Evolutionary conservation across 2,888 invertebrate species (phyloP), one percentile per base, ranked within the genome.

Genomic region (Parnassius glacialis): DNA sequence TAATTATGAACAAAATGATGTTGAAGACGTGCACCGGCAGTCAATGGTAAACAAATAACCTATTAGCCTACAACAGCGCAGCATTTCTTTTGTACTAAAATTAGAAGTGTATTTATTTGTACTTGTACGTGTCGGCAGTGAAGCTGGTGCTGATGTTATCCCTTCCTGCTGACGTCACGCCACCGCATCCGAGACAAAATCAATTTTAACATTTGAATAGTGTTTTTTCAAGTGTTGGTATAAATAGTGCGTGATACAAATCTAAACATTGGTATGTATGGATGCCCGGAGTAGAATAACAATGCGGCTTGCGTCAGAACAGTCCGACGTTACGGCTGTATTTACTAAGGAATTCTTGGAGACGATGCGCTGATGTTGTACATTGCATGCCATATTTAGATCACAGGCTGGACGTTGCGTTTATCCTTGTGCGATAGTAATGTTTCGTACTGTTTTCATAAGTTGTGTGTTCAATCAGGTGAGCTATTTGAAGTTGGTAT

Each of bases 261-360:
- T 61, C 55, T 51, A 13, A 20, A 16, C 61, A 43, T 48, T 57
- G 5, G 20, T 57, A 48, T 57, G 50, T 53, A 51, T 53, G 44
- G 20, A 25, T 16, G 41, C 9, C 9, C 47, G 13, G 12, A 20
- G 44, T 58, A 54, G 50, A n/a, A 54, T 62, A 52, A 53, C 51
- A 56, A 61, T 61, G 51, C 11, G 43, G n/a, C 20, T 43, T 55
- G 60, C 60, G 60, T 61, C 60, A 61, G 44, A 50, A n/a, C 20
- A 25, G 43, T 48, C 13, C 57, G n/a, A 34, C 20, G 20, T 43
- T 2, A 2, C 12, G 10, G n/a, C 13, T 45, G 13, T 43, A 34
- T 34, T 34, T 34, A 34, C 34, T 34, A 34, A 7, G 34, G 34
- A 7, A 34, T 34, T 34, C 34, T 34, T 34, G 34, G 34, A 34